Conservation (phyloP, 2,888 invertebrate genomes). For the Ornithoptera priamus region DNA sequence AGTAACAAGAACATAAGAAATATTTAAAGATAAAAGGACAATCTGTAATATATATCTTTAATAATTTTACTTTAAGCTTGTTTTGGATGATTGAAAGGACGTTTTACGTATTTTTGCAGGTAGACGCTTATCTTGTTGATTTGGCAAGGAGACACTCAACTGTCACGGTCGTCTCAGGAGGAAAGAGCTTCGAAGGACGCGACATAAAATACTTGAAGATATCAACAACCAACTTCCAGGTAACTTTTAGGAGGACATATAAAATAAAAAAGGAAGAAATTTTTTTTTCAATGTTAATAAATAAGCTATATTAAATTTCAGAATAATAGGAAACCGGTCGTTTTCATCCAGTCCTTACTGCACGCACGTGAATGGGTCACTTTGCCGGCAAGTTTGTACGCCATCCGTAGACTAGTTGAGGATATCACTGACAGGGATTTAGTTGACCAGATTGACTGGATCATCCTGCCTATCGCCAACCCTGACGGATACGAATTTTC, state of each 20-base stretch:
- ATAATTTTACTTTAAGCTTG: too few species aligned
- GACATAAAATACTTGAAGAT: slow-evolving; percentile 79
- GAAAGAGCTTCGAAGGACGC: slow-evolving; percentile 78
- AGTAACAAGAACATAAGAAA: too few species aligned
- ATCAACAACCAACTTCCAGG: slow-evolving; percentile 72
- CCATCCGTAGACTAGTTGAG: slow-evolving; percentile 82
- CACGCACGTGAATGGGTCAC: slow-evolving; percentile 87
- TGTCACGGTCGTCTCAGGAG: slow-evolving; percentile 63
- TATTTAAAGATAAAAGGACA: too few species aligned
- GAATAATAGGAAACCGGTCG: slow-evolving; percentile 71
- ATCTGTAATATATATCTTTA: too few species aligned
- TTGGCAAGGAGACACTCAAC: slow-evolving; percentile 52
- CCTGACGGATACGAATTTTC: slow-evolving; percentile 86
- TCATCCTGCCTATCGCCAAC: slow-evolving; percentile 83
- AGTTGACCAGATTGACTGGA: slow-evolving; percentile 82
- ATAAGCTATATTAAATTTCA: slow-evolving; percentile 3
- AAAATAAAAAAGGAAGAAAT: too few species aligned
- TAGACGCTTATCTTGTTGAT: slow-evolving; percentile 56
- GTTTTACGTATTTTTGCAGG: slow-evolving; percentile 41
- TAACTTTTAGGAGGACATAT: slow-evolving; percentile 31
- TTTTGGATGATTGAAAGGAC: too few species aligned
- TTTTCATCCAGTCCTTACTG: slow-evolving; percentile 82
- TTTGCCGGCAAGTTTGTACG: slow-evolving; percentile 82
- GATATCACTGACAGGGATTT: slow-evolving; percentile 78
- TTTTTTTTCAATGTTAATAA: too few species aligned